These are phyloP conservation scores for Ptychoptera contaminata DNA, from an alignment of 2,888 invertebrate species.

Conservation along the genomic window DNA sequence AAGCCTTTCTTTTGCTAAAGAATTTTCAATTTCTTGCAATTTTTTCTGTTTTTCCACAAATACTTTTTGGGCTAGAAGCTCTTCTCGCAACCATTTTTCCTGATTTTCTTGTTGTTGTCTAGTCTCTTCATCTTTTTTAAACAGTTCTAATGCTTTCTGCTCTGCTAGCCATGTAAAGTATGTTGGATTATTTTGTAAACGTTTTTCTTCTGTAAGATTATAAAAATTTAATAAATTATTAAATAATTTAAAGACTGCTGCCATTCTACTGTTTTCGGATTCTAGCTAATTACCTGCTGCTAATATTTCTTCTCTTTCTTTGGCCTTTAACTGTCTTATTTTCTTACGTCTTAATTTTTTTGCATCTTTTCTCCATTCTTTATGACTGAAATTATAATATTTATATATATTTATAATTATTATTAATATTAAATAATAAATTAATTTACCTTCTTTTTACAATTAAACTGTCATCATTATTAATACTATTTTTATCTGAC, in stretches of 20 bases:
- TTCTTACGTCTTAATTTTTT: slow-evolving; percentile 57
- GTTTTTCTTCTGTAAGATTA: not conserved
- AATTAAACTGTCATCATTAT: too few species aligned
- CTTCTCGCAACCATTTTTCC: slow-evolving; percentile 49
- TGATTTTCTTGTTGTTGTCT: slow-evolving; percentile 39
- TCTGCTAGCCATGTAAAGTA: slow-evolving; percentile 38
- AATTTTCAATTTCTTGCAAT: slow-evolving; percentile 37
- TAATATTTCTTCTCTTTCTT: slow-evolving; percentile 34
- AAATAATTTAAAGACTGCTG: slow-evolving; percentile 8
- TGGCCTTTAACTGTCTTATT: slow-evolving; percentile 42
- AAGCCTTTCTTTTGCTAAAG: slow-evolving; percentile 42
- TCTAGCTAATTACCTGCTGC: slow-evolving; percentile 22
- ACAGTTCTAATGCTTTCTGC: slow-evolving; percentile 36
- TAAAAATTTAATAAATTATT: not conserved
- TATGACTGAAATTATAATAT: slow-evolving; percentile 12
- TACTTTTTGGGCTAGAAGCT: slow-evolving; percentile 43
- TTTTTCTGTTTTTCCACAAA: slow-evolving; percentile 46
- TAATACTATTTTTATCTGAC: too few species aligned
- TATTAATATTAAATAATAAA: too few species aligned
- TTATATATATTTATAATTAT: not conserved
- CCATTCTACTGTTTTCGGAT: too few species aligned
- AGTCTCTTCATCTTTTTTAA: slow-evolving; percentile 38
- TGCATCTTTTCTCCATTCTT: slow-evolving; percentile 54
- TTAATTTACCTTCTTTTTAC: too few species aligned
- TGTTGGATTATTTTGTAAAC: slow-evolving; percentile 27